These are phyloP conservation scores for Teleogryllus oceanicus DNA, from an alignment of 2,888 invertebrate species.

Conservation along the genomic window DNA sequence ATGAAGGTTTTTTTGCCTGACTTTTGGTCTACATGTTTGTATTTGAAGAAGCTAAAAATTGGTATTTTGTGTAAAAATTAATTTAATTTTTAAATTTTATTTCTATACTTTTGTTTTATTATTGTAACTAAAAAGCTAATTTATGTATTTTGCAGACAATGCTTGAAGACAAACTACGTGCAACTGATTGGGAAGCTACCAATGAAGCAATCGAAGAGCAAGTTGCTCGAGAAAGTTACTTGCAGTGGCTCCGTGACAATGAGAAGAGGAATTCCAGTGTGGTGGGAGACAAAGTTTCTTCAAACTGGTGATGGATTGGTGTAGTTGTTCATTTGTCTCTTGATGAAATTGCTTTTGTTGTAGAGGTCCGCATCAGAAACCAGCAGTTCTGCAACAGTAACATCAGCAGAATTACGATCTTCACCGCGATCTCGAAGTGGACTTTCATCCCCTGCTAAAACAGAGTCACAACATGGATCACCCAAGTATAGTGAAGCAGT, in stretches of 20 bases:
- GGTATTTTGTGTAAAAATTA: too few relatives aligned
- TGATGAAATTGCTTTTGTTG: too few relatives aligned
- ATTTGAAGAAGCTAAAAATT: too few relatives aligned
- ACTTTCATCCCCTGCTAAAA: slow-evolving; percentile 30
- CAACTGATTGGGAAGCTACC: slow-evolving; percentile 89
- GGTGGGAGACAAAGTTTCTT: neutral
- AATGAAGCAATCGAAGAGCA: slow-evolving; percentile 87
- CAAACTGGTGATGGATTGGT: too few relatives aligned
- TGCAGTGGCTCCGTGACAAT: slow-evolving; percentile 71
- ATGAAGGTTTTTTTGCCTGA: too few relatives aligned
- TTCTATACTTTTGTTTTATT: neutral
- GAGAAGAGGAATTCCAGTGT: slow-evolving; percentile 52
- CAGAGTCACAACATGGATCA: slow-evolving; percentile 31
- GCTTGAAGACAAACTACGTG: slow-evolving; percentile 83
- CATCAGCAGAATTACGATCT: slow-evolving; percentile 31
- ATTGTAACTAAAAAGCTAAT: slow-evolving; percentile 29
- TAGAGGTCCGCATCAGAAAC: slow-evolving; percentile 23
- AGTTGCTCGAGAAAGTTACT: slow-evolving; percentile 78
- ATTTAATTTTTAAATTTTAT: too few relatives aligned
- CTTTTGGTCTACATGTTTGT: too few relatives aligned
- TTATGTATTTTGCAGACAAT: slow-evolving; percentile 60
- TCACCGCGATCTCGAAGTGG: slow-evolving; percentile 34
- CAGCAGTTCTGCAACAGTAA: slow-evolving; percentile 32
- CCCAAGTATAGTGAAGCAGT: slow-evolving; percentile 22
- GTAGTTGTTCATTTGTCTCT: too few relatives aligned